Conservation (phyloP, 1,140 invertebrate genomes). For the Venturia canescens region DNA sequence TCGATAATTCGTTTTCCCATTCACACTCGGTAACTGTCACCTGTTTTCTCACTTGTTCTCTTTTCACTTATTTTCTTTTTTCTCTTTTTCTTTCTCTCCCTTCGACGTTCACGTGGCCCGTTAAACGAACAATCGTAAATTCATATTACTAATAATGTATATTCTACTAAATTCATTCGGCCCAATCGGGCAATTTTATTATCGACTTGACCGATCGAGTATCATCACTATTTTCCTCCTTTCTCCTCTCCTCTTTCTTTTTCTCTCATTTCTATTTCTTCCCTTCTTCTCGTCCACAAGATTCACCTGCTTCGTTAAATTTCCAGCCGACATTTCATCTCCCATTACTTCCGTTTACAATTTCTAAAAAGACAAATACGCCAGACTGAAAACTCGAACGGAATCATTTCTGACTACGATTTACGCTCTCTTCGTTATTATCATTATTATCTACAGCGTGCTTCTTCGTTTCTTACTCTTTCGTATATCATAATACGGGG, state of each 20-base stretch:
- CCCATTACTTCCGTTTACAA: background rate
- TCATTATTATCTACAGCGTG: conserved; percentile 39
- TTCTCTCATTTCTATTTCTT: background rate
- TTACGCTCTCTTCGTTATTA: conserved; percentile 31
- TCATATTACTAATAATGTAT: background rate
- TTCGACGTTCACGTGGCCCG: background rate
- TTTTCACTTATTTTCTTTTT: background rate
- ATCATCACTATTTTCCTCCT: conserved; percentile 21
- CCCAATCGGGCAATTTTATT: background rate
- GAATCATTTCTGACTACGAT: conserved; percentile 14
- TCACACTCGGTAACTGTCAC: background rate
- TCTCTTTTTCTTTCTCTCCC: background rate
- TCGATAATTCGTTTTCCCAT: background rate
- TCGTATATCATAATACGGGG: background rate
- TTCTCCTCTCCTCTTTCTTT: no score
- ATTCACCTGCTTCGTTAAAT: background rate
- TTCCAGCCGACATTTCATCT: background rate
- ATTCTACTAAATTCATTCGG: conserved; percentile 12
- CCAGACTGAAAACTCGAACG: conserved; percentile 31
- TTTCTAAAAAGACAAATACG: conserved; percentile 20
- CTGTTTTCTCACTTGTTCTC: background rate
- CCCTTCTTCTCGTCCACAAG: conserved; percentile 4
- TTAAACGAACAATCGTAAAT: conserved; percentile 17
- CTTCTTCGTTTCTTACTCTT: background rate
- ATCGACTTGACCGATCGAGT: conserved; percentile 17